Base-by-base conservation (phyloP, 2,888 invertebrate genomes). In the Lithophane socia region DNA sequence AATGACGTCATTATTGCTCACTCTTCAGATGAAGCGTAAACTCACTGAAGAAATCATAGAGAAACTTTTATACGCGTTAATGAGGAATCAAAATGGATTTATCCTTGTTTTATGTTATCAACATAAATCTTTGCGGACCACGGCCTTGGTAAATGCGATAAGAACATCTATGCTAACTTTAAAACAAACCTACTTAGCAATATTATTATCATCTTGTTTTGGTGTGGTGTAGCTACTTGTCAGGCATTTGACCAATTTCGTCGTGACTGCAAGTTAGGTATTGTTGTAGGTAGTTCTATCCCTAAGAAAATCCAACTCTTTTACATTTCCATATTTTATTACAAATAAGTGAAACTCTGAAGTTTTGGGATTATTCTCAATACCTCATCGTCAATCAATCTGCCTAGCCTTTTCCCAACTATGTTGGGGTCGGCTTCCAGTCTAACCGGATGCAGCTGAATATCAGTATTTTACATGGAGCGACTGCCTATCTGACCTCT, bases 1-100 rank as follows among this genome's bases (percentile, higher is more conserved):
- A 18, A 85, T 88, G 87, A 84, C 83, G 80, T 77, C 85, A 86
- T 79, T 83, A 85, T 75, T 74, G 82, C 61, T 58, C 56, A 56
- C 61, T 63, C 73, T 77, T 85, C 73, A 81, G 83, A 84, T 82
- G 77, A 79, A 72, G 77, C 72, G 56, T 75, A 60, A 67, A 70
- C 81, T 87, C 85, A 72, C 24, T 61, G 54, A 60, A 61, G 63
- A 70, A 78, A 82, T 75, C 37, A 66, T n/a, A 44, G 18, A 77
- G 63, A 18, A 64, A 71, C 29, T 54, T 79, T 71, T 67, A 67
- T 63, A 64, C 18, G 52, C 54, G 42, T 60, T 72, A 81, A 58
- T 74, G 66, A 73, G 65, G 52, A 67, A 76, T 79, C 61, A 58
- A 76, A 75, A 74, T 73, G 18, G 44, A 75, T 76, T 65, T 63